Evolutionary conservation across 2,797 vertebrate species (phyloP).

Genomic region (Sebastes vulpes): DNA sequence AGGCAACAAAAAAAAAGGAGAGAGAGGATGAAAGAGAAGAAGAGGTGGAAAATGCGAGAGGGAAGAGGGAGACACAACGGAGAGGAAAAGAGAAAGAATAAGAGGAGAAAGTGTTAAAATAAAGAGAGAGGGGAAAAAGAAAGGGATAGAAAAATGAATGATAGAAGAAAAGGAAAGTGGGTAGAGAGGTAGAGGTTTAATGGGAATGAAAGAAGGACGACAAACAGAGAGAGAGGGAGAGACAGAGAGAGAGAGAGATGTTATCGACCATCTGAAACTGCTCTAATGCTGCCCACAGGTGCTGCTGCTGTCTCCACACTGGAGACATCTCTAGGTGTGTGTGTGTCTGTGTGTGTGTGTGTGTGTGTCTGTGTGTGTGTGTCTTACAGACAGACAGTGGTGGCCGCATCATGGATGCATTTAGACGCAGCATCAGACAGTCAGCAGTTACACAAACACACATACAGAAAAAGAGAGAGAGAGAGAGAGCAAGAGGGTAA

Average conservation of each 20-base stretch:
- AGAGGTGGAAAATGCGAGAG: not conserved
- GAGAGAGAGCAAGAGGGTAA: not conserved
- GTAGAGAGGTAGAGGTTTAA: conserved; percentile 30
- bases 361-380: conserved; percentile 29
- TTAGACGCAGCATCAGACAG: conserved; percentile 31
- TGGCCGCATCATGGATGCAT: conserved; percentile 52
- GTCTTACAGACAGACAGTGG: conserved; percentile 53
- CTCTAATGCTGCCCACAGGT: conserved; percentile 47
- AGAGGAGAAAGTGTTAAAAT: not conserved
- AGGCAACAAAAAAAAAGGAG: not conserved
- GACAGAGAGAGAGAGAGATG: not conserved
- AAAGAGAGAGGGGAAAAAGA: not conserved
- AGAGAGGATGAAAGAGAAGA: not conserved
- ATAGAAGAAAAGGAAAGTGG: not conserved
- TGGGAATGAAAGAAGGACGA: not conserved
- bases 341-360: conserved; percentile 27
- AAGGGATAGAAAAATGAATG: not conserved
- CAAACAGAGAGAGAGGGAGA: not conserved
- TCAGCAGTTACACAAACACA: conserved; percentile 19
- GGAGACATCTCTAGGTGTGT: conserved; percentile 24
- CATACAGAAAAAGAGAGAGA: not conserved
- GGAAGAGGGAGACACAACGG: not conserved
- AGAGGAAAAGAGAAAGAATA: not conserved
- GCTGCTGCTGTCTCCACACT: conserved; percentile 41
- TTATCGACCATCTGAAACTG: conserved; percentile 53